These are phyloP conservation scores for Heliothis peltigera DNA, from an alignment of 2,888 invertebrate genomes.

Conservation along the genomic window DNA sequence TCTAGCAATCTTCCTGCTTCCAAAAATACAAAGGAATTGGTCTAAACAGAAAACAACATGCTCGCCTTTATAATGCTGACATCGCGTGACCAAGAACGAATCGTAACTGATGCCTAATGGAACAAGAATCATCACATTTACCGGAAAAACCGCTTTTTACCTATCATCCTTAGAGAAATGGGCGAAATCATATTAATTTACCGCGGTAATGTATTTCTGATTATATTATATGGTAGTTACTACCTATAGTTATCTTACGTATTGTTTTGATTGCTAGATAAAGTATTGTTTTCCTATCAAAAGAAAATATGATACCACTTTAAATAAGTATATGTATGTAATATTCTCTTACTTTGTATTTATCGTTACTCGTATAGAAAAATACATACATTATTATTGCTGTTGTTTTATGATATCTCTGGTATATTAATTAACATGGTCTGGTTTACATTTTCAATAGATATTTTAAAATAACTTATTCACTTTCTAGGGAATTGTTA, in stretches of 20 bases:
- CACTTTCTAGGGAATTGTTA: too few relatives aligned
- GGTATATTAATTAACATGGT: too few relatives aligned
- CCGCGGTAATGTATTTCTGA: constrained; percentile 79
- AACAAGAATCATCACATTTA: constrained; percentile 86
- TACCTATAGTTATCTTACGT: constrained; percentile 21
- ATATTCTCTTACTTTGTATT: too few relatives aligned
- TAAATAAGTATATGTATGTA: too few relatives aligned
- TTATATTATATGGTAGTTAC: constrained; percentile 58
- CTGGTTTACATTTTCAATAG: too few relatives aligned
- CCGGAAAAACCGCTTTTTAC: constrained; percentile 80
- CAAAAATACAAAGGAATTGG: constrained; percentile 37
- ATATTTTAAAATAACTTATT: too few relatives aligned
- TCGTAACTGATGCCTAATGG: constrained; percentile 87
- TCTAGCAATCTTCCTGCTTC: constrained; percentile 32
- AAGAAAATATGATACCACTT: too few relatives aligned
- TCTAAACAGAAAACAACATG: constrained; percentile 69
- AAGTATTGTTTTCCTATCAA: neutral
- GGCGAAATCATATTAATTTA: constrained; percentile 76
- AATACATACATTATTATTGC: too few relatives aligned
- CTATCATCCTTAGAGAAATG: constrained; percentile 81
- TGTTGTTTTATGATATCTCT: too few relatives aligned
- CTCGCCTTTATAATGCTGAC: constrained; percentile 81
- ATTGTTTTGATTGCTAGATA: constrained; percentile 1
- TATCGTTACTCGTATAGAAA: too few relatives aligned
- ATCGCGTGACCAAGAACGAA: constrained; percentile 87